Evolutionary conservation across 2,888 invertebrate genomes (phyloP).

Genomic region (Calliopum simillimum): DNA sequence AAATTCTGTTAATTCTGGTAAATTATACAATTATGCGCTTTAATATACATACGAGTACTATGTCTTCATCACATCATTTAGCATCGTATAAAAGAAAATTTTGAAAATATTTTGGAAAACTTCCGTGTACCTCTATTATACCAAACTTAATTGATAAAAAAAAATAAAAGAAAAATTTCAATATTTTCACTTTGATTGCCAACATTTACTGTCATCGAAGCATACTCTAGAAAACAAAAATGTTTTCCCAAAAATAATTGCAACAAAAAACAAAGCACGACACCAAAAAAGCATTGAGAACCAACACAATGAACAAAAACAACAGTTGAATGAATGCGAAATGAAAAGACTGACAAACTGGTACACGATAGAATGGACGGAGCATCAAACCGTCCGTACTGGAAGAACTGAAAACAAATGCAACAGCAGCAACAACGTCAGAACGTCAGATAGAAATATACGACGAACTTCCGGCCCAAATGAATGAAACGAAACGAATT

Average conservation of each 20-base stretch:
- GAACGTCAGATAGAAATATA: constrained; percentile 4
- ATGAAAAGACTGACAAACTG: constrained; percentile 41
- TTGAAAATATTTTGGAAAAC: no score
- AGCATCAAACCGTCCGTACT: neutral
- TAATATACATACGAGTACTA: no score
- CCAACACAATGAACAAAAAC: constrained; percentile 18
- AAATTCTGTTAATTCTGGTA: no score
- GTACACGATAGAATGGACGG: constrained; percentile 7
- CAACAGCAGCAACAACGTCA: neutral
- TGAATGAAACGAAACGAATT: constrained; percentile 41
- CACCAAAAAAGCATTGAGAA: constrained; percentile 34
- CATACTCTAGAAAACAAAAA: no score
- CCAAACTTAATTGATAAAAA: no score
- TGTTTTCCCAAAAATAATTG: constrained; percentile 33
- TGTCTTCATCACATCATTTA: no score
- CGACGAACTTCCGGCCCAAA: constrained; percentile 49
- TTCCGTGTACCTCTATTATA: no score
- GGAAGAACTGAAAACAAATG: constrained; percentile 4
- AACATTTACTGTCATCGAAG: no score
- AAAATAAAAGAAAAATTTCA: no score
- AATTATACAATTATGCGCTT: no score
- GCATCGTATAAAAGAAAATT: no score
- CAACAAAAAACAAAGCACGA: constrained; percentile 37
- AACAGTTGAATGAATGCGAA: constrained; percentile 25
- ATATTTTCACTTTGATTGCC: no score